These are phyloP conservation scores for Sigmodon hispidus DNA, from an alignment of 2,113 vertebrate species.

Conservation along the genomic window DNA sequence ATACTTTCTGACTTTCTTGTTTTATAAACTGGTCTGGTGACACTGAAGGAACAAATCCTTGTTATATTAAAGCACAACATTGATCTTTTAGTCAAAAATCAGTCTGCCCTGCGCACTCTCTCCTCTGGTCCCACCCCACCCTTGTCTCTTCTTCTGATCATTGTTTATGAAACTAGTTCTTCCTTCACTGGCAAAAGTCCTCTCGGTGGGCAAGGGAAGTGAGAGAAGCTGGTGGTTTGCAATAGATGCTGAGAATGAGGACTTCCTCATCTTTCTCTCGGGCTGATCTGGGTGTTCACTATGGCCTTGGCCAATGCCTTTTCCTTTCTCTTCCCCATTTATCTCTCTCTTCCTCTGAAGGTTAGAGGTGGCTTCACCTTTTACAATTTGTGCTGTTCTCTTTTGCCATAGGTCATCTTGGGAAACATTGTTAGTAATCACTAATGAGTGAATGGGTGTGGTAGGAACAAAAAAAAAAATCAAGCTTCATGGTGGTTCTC, in stretches of 20 bases:
- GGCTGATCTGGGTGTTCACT: constrained; percentile 27
- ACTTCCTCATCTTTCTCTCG: constrained; percentile 76
- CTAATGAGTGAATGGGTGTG: not conserved
- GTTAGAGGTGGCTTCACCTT: not conserved
- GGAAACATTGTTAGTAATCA: not conserved
- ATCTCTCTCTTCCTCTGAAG: constrained; percentile 69
- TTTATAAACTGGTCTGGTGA: constrained; percentile 13
- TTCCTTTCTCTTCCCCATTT: constrained; percentile 76
- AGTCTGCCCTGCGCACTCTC: not conserved
- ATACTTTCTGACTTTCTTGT: not conserved
- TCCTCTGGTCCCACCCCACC: constrained; percentile 41
- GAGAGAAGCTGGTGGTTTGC: constrained; percentile 75
- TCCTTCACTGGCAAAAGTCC: constrained; percentile 68
- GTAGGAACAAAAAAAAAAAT: not conserved
- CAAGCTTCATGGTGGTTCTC: constrained; percentile 44
- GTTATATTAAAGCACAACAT: not conserved
- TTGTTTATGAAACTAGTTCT: constrained; percentile 77
- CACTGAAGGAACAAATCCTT: constrained; percentile 7
- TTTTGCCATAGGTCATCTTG: not conserved
- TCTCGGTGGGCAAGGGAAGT: constrained; percentile 69
- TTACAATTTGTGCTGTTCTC: not conserved
- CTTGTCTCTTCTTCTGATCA: constrained; percentile 67
- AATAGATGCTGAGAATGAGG: constrained; percentile 65
- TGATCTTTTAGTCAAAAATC: not conserved
- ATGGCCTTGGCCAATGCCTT: constrained; percentile 25